Percentiles rank a stretch among this genome's conserved stretches.
These are phyloP conservation scores for Caenorhabditis doughertyi DNA, from an alignment of 2,888 invertebrate genomes.

Conservation along the genomic window DNA sequence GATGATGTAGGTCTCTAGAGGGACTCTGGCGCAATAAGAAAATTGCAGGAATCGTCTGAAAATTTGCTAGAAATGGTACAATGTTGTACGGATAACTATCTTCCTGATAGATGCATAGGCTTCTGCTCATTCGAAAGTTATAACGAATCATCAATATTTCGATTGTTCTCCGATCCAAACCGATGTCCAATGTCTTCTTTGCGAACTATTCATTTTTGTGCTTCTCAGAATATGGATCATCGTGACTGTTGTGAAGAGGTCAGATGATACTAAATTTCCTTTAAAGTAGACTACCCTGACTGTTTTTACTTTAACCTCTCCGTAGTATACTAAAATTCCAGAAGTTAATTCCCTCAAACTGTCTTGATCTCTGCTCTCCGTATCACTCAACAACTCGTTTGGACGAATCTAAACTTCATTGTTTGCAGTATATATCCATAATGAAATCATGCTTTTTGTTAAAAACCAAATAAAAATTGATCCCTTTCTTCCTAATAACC, in stretches of 20 bases:
- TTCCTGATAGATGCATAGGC: conserved; percentile 26
- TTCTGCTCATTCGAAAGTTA: conserved; percentile 34
- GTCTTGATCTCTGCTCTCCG: conserved; percentile 33
- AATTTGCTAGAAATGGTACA: conserved; percentile 12
- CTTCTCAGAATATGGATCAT: conserved; percentile 25
- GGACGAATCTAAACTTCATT: conserved; percentile 45
- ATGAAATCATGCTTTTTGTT: conserved; percentile 41
- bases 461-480: conserved; percentile 11
- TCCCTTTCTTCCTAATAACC: conserved; percentile 2
- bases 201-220: conserved; percentile 30
- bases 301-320: too few species aligned
- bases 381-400: not conserved
- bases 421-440: conserved; percentile 35
- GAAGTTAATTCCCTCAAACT: conserved; percentile 29
- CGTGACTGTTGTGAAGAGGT: conserved; percentile 29
- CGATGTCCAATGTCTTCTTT: conserved; percentile 27
- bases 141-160: conserved; percentile 39
- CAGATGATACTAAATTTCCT: not conserved
- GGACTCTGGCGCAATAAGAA: not conserved
- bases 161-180: conserved; percentile 28
- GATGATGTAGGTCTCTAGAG: not conserved
- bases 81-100: conserved; percentile 11
- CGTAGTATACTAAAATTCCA: too few species aligned
- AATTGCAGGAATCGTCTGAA: not conserved
- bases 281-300: too few species aligned